These are phyloP conservation scores for Heliopora coerulea DNA, from an alignment of 92 coral and sea anemone genomes.

Conservation along the genomic window DNA sequence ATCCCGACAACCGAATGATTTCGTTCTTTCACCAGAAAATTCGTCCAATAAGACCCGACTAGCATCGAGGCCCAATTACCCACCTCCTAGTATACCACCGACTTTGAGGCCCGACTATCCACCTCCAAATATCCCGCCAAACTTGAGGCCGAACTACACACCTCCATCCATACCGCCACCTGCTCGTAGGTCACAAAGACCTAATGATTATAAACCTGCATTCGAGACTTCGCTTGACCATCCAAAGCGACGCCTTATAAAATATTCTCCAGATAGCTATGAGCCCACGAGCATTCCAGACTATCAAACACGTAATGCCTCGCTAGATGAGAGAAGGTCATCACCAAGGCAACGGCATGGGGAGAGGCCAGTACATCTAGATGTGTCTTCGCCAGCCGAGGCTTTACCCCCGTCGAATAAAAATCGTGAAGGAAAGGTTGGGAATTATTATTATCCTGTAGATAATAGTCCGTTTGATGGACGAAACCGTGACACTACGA, in stretches of 20 bases:
- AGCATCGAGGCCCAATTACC: slow-evolving; percentile 8
- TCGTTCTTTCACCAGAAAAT: slow-evolving; percentile 3
- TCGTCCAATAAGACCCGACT: not conserved
- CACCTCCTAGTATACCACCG: not conserved
- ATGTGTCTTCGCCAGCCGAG: slow-evolving; percentile 8
- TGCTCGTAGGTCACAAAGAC: slow-evolving; percentile 2
- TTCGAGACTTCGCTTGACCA: slow-evolving; percentile 2
- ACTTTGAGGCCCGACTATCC: not conserved
- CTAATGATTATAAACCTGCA: not conserved
- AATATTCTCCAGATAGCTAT: not conserved
- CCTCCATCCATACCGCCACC: slow-evolving; percentile 2
- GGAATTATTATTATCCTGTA: not conserved
- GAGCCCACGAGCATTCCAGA: not conserved
- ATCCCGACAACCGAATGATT: not conserved
- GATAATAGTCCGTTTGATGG: not conserved
- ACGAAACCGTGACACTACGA: slow-evolving; percentile 4
- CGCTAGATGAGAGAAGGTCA: not conserved
- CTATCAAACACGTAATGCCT: not conserved
- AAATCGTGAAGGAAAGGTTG: slow-evolving; percentile 4
- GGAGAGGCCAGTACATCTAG: not conserved
- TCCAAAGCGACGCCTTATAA: not conserved
- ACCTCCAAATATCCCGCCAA: not conserved
- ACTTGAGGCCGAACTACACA: not conserved
- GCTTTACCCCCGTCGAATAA: not conserved
- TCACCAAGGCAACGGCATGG: not conserved